Evolutionary conservation across 2,888 invertebrate species (phyloP).

Genomic region (Hemaris fuciformis): DNA sequence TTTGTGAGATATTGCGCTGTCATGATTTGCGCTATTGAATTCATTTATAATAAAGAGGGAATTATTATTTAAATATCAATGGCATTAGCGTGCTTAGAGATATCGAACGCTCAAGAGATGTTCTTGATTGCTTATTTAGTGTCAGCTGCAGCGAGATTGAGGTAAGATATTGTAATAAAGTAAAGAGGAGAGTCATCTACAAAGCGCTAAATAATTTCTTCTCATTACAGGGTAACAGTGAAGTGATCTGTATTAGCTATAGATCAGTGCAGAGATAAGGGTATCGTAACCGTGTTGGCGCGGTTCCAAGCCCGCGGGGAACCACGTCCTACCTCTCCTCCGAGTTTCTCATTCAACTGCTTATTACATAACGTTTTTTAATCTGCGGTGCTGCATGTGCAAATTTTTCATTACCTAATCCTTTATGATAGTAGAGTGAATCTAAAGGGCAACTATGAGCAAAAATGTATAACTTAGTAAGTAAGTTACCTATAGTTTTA

Average conservation of each 20-base stretch:
- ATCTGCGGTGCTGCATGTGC: neutral
- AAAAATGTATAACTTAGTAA: neutral
- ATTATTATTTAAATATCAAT: neutral
- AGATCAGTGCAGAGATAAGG: conserved; percentile 11
- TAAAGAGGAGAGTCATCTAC: neutral
- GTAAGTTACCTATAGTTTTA: no score
- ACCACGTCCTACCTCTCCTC: neutral
- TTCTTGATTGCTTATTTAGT: neutral
- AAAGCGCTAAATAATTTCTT: neutral
- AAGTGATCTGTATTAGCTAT: conserved; percentile 10
- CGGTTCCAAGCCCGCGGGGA: conserved; percentile 11
- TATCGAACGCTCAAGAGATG: neutral
- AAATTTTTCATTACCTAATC: neutral
- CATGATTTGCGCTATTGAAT: neutral
- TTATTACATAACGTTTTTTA: conserved; percentile 3
- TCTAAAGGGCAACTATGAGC: neutral
- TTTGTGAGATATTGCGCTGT: neutral
- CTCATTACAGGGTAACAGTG: conserved; percentile 10
- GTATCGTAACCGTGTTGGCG: conserved; percentile 16
- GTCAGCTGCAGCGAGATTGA: neutral
- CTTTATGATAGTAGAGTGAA: neutral
- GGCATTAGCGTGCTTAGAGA: neutral
- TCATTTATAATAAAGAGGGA: neutral
- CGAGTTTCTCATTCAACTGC: neutral
- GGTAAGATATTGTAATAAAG: neutral